A percentile compares a stretch with the other conserved stretches of the same genome.
Conservation (phyloP, 2,888 invertebrate genomes). For the Nineta flava region DNA sequence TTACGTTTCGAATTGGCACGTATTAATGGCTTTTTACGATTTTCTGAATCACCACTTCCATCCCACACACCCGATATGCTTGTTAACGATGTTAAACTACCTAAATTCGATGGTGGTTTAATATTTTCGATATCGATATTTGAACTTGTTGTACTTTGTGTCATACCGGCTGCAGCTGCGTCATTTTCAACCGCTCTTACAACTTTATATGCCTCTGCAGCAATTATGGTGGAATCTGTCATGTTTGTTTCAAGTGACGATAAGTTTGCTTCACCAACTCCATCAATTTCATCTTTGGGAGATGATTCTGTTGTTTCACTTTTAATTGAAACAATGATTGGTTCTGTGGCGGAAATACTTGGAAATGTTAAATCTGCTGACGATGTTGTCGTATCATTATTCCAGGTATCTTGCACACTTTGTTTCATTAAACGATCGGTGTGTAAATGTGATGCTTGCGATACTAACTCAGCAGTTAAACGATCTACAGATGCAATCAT, state of each 20-base stretch:
- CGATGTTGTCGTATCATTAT: constrained; percentile 51
- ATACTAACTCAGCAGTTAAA: constrained; percentile 45
- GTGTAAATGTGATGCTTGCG: constrained; percentile 43
- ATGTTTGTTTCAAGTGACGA: constrained; percentile 39
- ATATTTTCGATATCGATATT: constrained; percentile 55
- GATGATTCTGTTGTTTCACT: constrained; percentile 30
- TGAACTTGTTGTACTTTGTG: constrained; percentile 41
- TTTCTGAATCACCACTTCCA: constrained; percentile 17
- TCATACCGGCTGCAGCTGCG: constrained; percentile 31
- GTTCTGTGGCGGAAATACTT: constrained; percentile 60
- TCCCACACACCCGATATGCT: constrained; percentile 36
- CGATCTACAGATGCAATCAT: constrained; percentile 52
- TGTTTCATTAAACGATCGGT: constrained; percentile 24
- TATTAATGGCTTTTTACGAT: constrained; percentile 19
- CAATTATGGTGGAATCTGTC: constrained; percentile 54
- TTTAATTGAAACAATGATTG: constrained; percentile 49
- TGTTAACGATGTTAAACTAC: constrained; percentile 42
- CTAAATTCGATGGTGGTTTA: constrained; percentile 63
- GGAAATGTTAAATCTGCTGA: constrained; percentile 70
- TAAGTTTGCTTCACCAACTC: constrained; percentile 21
- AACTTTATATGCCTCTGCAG: constrained; percentile 57
- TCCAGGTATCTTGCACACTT: constrained; percentile 54
- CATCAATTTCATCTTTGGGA: neutral
- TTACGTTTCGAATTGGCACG: constrained; percentile 42
- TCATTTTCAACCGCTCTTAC: constrained; percentile 36